Percentiles rank a stretch among this genome's conserved stretches.
phyloP scores from a whole-genome alignment of 2,888 invertebrate genomes.

The Chloromyia formosa region DNA sequence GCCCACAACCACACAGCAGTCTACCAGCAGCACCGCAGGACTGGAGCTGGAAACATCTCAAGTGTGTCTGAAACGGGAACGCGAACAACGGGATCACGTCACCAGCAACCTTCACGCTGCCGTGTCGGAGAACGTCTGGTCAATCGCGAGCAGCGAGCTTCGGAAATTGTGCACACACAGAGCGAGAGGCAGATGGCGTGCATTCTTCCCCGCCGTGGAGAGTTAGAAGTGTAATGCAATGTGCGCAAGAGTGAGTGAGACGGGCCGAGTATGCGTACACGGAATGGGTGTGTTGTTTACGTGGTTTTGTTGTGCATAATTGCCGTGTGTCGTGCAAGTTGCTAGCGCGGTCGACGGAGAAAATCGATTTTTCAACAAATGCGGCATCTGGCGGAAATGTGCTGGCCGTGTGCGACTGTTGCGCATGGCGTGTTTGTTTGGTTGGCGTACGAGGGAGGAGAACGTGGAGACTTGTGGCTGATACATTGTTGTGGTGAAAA shows the following conservation, averaged over 20 bases:
- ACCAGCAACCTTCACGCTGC: conserved; percentile 13
- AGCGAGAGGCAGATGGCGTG: background rate
- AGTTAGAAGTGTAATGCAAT: background rate
- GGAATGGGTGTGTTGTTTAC: conserved; percentile 40
- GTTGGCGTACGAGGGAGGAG: conserved; percentile 11
- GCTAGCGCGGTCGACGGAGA: background rate
- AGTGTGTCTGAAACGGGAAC: conserved; percentile 28
- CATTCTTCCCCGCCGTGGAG: background rate
- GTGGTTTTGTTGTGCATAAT: conserved; percentile 27
- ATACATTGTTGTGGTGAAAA: no score
- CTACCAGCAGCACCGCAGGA: no score
- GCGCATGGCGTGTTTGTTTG: no score
- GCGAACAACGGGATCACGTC: background rate
- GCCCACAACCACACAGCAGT: conserved; percentile 13
- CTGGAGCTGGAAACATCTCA: conserved; percentile 24
- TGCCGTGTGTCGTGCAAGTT: no score
- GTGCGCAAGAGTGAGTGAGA: conserved; percentile 2
- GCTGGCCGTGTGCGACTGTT: conserved; percentile 14
- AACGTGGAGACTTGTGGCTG: background rate
- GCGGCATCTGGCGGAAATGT: conserved; percentile 35
- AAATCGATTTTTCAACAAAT: conserved; percentile 29
- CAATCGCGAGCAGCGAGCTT: conserved; percentile 8
- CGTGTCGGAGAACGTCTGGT: conserved; percentile 35
- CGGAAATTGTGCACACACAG: conserved; percentile 19
- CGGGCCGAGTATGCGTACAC: background rate